A percentile compares a stretch with the other conserved stretches of the same genome.
These are phyloP conservation scores for Tetranychus piercei DNA, from an alignment of 2,888 invertebrate species.

Conservation along the genomic window DNA sequence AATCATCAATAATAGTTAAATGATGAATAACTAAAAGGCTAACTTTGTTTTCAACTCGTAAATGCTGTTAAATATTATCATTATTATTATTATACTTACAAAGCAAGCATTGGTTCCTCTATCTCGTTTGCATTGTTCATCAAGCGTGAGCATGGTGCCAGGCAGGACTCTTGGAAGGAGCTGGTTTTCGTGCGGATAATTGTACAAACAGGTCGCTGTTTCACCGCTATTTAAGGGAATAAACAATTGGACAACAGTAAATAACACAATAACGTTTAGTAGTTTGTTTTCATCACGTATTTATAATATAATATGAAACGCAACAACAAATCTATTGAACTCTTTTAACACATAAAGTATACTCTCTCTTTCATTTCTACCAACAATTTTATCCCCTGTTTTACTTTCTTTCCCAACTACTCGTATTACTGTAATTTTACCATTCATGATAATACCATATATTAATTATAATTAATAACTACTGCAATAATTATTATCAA, in stretches of 20 bases:
- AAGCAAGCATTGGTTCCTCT: constrained; percentile 69
- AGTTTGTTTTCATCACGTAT: background rate
- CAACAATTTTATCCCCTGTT: background rate
- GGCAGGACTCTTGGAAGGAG: constrained; percentile 69
- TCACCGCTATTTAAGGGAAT: constrained; percentile 49
- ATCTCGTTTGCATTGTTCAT: constrained; percentile 80
- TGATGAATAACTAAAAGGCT: constrained; percentile 1
- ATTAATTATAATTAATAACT: too few relatives aligned
- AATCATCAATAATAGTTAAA: background rate
- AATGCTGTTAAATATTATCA: background rate
- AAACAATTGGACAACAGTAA: constrained; percentile 26
- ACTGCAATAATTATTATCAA: too few relatives aligned
- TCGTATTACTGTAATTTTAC: background rate
- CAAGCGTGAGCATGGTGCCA: constrained; percentile 66
- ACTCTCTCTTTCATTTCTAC: background rate
- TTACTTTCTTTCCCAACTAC: background rate
- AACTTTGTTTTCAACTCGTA: background rate
- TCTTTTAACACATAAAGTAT: background rate
- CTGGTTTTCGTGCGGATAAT: constrained; percentile 81
- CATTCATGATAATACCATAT: background rate
- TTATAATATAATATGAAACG: background rate
- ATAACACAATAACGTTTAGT: constrained; percentile 2
- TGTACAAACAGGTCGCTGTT: constrained; percentile 77
- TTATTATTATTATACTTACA: constrained; percentile 37
- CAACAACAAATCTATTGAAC: constrained; percentile 7